A percentile compares a stretch with the other conserved stretches of the same genome.
These are phyloP conservation scores for Catocala fraxini DNA, from an alignment of 2,888 invertebrate species.

Conservation along the genomic window DNA sequence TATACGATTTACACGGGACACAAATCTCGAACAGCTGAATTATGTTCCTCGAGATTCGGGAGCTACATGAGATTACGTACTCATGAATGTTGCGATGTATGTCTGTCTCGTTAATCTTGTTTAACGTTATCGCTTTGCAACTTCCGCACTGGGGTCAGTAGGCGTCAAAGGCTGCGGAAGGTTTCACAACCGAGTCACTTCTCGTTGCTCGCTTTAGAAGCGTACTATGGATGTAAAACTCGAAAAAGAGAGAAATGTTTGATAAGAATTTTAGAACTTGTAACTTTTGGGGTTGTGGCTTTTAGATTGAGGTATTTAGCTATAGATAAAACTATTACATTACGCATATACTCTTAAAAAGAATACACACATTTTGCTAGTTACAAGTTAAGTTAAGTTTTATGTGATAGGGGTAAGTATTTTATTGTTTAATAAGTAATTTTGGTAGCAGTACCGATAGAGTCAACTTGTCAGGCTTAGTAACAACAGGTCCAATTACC, in stretches of 20 bases:
- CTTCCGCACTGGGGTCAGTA: slow-evolving; percentile 43
- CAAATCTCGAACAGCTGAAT: slow-evolving; percentile 17
- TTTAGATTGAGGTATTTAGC: no score
- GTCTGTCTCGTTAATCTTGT: slow-evolving; percentile 25
- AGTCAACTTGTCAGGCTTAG: no score
- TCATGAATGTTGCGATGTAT: slow-evolving; percentile 19
- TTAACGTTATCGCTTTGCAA: slow-evolving; percentile 43
- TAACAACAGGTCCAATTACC: no score
- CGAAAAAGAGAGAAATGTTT: background rate
- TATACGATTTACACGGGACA: slow-evolving; percentile 9
- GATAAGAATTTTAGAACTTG: background rate
- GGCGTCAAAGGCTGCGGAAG: slow-evolving; percentile 23
- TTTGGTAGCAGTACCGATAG: no score
- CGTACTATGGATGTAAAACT: no score
- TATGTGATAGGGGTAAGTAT: no score
- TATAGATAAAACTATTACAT: no score
- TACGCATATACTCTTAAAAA: no score
- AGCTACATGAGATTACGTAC: slow-evolving; percentile 28
- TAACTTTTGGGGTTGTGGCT: no score
- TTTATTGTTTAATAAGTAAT: no score
- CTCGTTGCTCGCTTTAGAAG: background rate
- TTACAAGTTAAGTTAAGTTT: no score
- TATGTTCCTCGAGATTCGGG: slow-evolving; percentile 13
- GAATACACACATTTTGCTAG: no score
- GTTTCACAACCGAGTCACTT: slow-evolving; percentile 33